phyloP scores from a whole-genome alignment of 2,888 invertebrate species.

The Merodon equestris region DNA sequence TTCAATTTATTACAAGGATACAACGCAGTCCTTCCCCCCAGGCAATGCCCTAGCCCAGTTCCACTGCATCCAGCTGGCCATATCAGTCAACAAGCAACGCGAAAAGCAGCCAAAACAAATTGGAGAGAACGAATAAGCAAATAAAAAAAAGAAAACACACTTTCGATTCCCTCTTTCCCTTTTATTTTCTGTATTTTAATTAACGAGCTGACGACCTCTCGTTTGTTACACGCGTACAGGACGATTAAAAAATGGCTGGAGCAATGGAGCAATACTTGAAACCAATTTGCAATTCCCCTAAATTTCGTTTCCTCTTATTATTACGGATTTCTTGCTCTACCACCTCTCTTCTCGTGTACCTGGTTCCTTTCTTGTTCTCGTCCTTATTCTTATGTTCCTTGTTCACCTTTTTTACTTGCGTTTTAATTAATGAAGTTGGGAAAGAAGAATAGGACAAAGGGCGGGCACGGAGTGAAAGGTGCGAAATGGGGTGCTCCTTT shows the following conservation, averaged over 20 bases:
- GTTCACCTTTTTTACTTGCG: conserved; percentile 15
- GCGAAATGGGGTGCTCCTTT: neutral
- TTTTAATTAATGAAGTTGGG: conserved; percentile 49
- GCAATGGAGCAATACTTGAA: conserved; percentile 19
- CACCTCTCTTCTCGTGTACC: too few species aligned
- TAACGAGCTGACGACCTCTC: conserved; percentile 8
- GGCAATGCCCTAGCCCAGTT: too few species aligned
- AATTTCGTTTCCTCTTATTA: conserved; percentile 20
- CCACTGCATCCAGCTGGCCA: too few species aligned
- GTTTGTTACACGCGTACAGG: neutral
- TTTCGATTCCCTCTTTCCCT: neutral
- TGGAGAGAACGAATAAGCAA: too few species aligned
- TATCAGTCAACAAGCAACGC: too few species aligned
- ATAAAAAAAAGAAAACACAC: neutral
- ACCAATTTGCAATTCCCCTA: conserved; percentile 42
- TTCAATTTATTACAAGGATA: too few species aligned
- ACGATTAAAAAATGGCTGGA: conserved; percentile 31
- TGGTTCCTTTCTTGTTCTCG: too few species aligned
- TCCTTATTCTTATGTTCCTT: too few species aligned
- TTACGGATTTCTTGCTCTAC: too few species aligned
- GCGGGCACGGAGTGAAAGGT: neutral
- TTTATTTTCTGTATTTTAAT: conserved; percentile 6
- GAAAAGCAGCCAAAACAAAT: too few species aligned
- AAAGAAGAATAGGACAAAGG: conserved; percentile 11
- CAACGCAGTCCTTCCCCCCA: too few species aligned